Percentiles rank a stretch among this genome's conserved stretches.
Evolutionary conservation across 1,140 invertebrate genomes (phyloP).

Genomic region (Neotoxoptera formosana): DNA sequence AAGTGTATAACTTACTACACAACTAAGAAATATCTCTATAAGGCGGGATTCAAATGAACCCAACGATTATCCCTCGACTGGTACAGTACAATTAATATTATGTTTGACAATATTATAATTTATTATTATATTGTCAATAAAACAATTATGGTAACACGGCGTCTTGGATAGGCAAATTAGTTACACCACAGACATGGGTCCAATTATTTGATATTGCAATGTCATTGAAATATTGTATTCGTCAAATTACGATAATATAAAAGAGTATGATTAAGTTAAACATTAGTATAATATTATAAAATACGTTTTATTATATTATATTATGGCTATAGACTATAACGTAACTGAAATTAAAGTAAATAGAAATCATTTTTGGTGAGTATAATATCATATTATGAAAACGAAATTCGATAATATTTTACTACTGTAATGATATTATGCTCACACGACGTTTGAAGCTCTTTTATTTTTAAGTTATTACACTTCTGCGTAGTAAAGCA

Average conservation of each 20-base stretch:
- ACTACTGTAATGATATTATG: no score
- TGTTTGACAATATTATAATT: not conserved
- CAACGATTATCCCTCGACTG: not conserved
- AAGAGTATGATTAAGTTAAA: not conserved
- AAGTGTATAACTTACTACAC: not conserved
- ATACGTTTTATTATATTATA: not conserved
- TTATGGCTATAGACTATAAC: not conserved
- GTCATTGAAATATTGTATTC: not conserved
- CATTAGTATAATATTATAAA: no score
- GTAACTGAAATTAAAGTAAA: not conserved
- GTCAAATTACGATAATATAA: not conserved
- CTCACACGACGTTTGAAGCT: no score
- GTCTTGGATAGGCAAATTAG: slow-evolving; percentile 7
- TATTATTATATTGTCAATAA: not conserved
- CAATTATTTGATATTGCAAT: not conserved
- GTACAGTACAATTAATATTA: not conserved
- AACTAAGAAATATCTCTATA: not conserved
- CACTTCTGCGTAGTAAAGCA: no score
- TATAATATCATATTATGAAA: no score
- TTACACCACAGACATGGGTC: not conserved
- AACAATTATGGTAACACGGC: not conserved
- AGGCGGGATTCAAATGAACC: not conserved
- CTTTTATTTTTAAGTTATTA: no score
- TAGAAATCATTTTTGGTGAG: no score
- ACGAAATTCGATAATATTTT: no score